phyloP scores from a whole-genome alignment of 2,797 vertebrate genomes.

The Eulemur rubriventer region DNA sequence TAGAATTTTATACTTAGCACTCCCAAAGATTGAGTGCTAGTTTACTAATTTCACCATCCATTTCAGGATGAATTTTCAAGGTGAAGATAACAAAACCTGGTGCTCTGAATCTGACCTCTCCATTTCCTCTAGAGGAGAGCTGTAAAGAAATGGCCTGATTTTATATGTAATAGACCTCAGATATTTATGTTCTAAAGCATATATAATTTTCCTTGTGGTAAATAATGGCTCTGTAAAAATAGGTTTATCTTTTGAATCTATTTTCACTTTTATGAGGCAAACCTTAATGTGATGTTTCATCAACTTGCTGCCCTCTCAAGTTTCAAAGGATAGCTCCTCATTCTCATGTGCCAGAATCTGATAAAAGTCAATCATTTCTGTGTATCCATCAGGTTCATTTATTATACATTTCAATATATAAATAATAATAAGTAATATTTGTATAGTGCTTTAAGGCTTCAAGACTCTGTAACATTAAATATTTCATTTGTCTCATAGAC shows the following conservation, averaged over 20 bases:
- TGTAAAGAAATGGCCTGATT: not conserved
- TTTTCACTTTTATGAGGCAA: not conserved
- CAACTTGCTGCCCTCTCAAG: not conserved
- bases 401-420: not conserved
- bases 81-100: not conserved
- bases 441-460: not conserved
- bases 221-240: not conserved
- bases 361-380: not conserved
- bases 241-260: slow-evolving; percentile 24
- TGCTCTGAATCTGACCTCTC: not conserved
- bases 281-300: not conserved
- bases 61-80: slow-evolving; percentile 22
- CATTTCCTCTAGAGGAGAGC: not conserved
- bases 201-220: not conserved
- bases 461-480: slow-evolving; percentile 14
- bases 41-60: not conserved
- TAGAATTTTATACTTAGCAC: not conserved
- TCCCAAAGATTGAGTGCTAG: not conserved
- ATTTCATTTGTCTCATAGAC: not conserved
- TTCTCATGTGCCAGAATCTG: not conserved
- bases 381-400: not conserved
- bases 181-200: not conserved
- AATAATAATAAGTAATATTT: not conserved
- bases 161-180: not conserved
- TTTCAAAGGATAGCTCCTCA: not conserved